phyloP scores from a whole-genome alignment of 2,797 vertebrate genomes.

The Enoplosus armatus region DNA sequence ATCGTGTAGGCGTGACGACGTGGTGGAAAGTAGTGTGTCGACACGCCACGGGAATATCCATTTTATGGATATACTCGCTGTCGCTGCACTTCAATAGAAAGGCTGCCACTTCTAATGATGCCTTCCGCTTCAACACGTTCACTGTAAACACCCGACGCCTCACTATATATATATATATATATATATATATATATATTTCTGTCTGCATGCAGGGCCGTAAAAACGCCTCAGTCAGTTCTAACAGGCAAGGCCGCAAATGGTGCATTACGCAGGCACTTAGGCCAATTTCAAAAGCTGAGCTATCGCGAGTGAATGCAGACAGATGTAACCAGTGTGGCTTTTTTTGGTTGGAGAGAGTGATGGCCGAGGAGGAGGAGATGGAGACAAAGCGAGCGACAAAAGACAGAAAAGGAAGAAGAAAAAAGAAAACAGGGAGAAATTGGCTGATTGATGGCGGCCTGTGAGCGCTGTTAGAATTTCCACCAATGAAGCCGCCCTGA shows the following conservation, averaged over 20 bases:
- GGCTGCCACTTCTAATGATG: constrained; percentile 9
- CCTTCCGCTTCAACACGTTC: constrained; percentile 20
- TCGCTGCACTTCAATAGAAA: neutral
- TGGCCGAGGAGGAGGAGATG: neutral
- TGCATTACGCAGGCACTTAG: constrained; percentile 15
- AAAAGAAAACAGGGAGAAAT: constrained; percentile 5
- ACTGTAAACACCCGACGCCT: constrained; percentile 40
- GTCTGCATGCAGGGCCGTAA: too few species aligned
- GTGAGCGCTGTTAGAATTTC: constrained; percentile 10
- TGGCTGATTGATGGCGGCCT: constrained; percentile 10
- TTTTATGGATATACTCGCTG: neutral
- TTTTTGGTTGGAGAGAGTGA: constrained; percentile 5
- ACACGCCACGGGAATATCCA: neutral
- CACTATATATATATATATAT: too few species aligned
- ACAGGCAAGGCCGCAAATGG: neutral
- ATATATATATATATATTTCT: too few species aligned
- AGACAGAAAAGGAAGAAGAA: neutral
- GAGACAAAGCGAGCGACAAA: constrained; percentile 4
- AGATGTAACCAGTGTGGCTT: constrained; percentile 7
- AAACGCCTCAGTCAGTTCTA: too few species aligned
- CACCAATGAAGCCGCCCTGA: constrained; percentile 3
- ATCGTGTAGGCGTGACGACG: too few species aligned
- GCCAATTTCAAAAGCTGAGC: constrained; percentile 27
- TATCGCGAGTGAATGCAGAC: constrained; percentile 16
- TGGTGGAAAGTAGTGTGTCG: too few species aligned